Percentiles rank a stretch among this genome's conserved stretches.
These are phyloP conservation scores for Onychostoma macrolepis DNA, from an alignment of 2,113 vertebrate species.

Conservation along the genomic window DNA sequence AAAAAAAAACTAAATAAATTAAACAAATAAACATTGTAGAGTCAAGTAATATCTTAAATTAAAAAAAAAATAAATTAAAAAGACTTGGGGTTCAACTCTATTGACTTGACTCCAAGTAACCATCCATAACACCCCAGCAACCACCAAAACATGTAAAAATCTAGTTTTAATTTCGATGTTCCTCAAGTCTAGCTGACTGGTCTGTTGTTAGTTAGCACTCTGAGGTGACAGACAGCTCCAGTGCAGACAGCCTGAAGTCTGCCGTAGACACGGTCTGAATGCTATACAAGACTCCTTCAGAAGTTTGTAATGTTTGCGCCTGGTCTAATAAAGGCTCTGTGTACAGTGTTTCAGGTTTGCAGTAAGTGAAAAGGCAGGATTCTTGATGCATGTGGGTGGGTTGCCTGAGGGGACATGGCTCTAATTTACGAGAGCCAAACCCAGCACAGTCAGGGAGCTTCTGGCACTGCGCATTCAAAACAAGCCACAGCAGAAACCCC, in stretches of 20 bases:
- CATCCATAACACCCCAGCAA: not conserved
- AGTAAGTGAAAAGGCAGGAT: conserved; percentile 20
- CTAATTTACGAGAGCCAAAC: conserved; percentile 47
- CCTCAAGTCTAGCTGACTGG: not conserved
- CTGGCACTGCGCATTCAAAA: conserved; percentile 27
- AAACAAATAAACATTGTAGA: not conserved
- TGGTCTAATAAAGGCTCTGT: conserved; percentile 14
- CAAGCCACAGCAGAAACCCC: conserved; percentile 47
- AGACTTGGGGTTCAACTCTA: not conserved
- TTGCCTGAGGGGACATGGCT: conserved; percentile 34
- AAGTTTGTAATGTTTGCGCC: not conserved
- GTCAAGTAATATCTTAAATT: not conserved
- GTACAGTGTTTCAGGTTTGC: not conserved
- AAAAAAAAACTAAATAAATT: no score
- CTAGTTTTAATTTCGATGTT: not conserved
- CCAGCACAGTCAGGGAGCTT: conserved; percentile 28
- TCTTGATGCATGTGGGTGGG: conserved; percentile 9
- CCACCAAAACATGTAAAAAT: not conserved
- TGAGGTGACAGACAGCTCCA: not conserved
- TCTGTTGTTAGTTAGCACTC: not conserved
- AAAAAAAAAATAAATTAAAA: not conserved
- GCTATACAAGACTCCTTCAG: conserved; percentile 3
- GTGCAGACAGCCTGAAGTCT: not conserved
- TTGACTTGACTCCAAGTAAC: not conserved
- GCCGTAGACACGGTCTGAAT: not conserved